phyloP scores from a whole-genome alignment of 2,888 invertebrate genomes.

The Caenorhabditis japonica region DNA sequence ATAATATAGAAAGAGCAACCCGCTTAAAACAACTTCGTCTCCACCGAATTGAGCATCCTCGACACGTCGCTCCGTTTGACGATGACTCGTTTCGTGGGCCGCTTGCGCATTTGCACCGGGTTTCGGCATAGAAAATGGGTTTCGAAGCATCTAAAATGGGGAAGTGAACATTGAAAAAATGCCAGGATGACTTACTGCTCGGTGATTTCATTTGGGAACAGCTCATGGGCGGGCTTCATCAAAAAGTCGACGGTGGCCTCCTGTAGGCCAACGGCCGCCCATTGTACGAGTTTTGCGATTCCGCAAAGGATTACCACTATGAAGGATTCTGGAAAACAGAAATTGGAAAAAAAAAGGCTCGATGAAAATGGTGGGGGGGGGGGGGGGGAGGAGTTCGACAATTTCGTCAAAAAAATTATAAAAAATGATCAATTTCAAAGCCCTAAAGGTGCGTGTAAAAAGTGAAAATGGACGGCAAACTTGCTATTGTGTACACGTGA shows the following conservation, averaged over 20 bases:
- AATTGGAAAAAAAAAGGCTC: too few species aligned
- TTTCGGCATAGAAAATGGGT: constrained; percentile 33
- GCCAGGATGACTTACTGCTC: constrained; percentile 24
- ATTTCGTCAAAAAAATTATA: too few species aligned
- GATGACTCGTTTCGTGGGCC: constrained; percentile 30
- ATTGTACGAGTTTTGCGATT: constrained; percentile 48
- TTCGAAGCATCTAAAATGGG: constrained; percentile 29
- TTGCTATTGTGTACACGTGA: too few species aligned
- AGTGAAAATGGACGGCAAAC: too few species aligned
- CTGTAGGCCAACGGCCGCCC: constrained; percentile 52
- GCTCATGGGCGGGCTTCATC: constrained; percentile 63
- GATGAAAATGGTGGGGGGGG: too few species aligned
- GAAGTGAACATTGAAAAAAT: neutral
- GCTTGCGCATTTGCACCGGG: constrained; percentile 19
- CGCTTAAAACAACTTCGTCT: constrained; percentile 14
- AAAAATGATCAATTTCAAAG: too few species aligned
- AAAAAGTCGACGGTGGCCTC: constrained; percentile 65
- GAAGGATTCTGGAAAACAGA: constrained; percentile 52
- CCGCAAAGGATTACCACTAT: constrained; percentile 51
- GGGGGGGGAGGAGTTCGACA: too few species aligned
- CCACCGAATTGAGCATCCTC: constrained; percentile 38
- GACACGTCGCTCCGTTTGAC: constrained; percentile 34
- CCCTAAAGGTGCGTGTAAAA: too few species aligned
- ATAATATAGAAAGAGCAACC: neutral
- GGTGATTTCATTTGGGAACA: constrained; percentile 47